Base-by-base conservation (phyloP, 2,797 vertebrate species). In the Tachyglossus aculeatus region DNA sequence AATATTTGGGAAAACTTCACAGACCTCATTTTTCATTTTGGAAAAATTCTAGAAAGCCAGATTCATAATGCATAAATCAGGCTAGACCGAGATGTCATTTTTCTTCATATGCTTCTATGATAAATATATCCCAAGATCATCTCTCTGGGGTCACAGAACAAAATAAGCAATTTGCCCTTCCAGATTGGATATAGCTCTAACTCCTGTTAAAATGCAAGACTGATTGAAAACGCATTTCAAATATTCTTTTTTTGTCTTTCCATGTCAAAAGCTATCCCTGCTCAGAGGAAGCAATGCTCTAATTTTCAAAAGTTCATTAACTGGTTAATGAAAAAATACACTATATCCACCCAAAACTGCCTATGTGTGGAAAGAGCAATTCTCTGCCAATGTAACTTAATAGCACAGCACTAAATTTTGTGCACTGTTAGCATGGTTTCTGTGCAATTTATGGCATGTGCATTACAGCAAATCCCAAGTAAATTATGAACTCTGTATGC, bases 401-500 rank as follows among this genome's bases (percentile, higher is more conserved):
- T 43, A 85, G 60, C 27, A 67, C 39, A 70, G 51, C 45, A 57
- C 58, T 80, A 73, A 60, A 85, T 86, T 89, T 78, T 77, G 72
- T 83, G 78, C 71, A 60, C 74, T 86, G 70, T 80, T 80, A 88
- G 51, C 67, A 36, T 77, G 71, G 86, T 73, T 86, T 79, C 84
- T 80, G 73, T 72, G 74, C 73, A 87, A 86, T 91, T 80, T 88
- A 86, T 78, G 79, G 78, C 74, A 84, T 88, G 77, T 45, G 84
- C 59, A 86, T 73, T 81, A 83, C 27, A 41, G 82, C 78, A 83
- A 82, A 87, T 86, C 74, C 51, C 79, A 76, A 89, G 77, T 83
- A 89, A 90, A 90, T 91, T 60, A 90, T 88, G 84, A 91, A 90
- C 86, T 84, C 82, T 89, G 75, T 78, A 72, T 83, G 77, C 83